Evolutionary conservation across 2,797 vertebrate genomes (phyloP), one percentile per base, ranked within the genome.

Genomic region (Crax fasciolata): DNA sequence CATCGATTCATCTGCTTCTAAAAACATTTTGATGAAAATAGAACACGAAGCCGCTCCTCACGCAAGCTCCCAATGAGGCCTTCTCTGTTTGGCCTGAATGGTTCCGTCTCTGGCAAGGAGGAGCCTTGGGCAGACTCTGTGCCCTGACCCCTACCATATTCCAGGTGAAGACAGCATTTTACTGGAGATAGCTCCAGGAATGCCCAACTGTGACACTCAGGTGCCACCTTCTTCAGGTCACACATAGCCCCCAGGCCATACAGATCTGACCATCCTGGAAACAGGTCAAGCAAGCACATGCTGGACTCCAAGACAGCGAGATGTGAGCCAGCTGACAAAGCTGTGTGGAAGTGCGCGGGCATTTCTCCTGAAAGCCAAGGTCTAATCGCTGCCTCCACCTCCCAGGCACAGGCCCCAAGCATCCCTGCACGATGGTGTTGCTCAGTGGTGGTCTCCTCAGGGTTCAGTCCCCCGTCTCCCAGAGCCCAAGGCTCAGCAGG

Each of bases 221-320:
- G 23, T 38, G 23, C 35, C 32, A 38, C 32, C 18, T 72, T 44
- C 49, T 68, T 72, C 68, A 58, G 46, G 8, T 55, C 44, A 17
- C 30, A 10, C 10, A 20, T 3, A 7, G 27, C 79, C 20, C 9
- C 27, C 35, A 43, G 8, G 39, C 6, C 43, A 19, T 74, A 86
- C 16, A 65, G 30, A 27, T 20, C 66, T 43, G 66, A 49, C 27
- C 44, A 80, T 18, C 15, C 46, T 84, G 68, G 65, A 49, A 63
- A 84, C 18, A 3, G 28, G 18, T 32, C 0, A 0, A 38, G 35
- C 0, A 1, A 81, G 28, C 39, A 48, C 44, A 28, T 0, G 9
- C 65, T 1, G 30, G 67, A 67, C 4, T 18, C 2, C 25, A 81
- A 46, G 21, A 27, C 48, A 93, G 54, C 1, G 2, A 85, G 23